Evolutionary conservation across 1,140 invertebrate species (phyloP), one percentile per base, ranked within the genome.

Genomic region (Drosophila paulistorum): DNA sequence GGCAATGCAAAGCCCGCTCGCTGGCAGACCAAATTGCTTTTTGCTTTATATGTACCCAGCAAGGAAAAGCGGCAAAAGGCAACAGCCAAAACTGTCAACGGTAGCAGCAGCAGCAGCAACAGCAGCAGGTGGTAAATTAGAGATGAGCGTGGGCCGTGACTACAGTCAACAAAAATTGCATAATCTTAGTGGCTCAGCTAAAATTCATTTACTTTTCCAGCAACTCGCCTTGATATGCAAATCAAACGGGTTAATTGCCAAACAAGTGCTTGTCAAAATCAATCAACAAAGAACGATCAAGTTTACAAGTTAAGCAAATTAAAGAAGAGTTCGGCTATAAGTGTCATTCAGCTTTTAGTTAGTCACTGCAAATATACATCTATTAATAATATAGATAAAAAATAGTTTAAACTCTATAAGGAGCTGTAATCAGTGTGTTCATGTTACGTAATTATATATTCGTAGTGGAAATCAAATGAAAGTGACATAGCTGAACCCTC

Each of bases 11-110:
- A 72, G 74, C 64, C 54, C 66, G 65, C 64, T 74, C 14, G 63
- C 72, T 77, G 72, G 65, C 73, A 64, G 54, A 58, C 80, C 74
- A 87, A 87, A 87, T 90, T 87, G 80, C 80, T 90, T 87, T 81
- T 87, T 79, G 77, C 76, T 71, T 42, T 78, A 68, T 48, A 55
- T 58, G 51, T 70, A 68, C 58, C 59, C 58, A 68, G 26, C 66
- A 77, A 63, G 58, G 17, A 26, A 67, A 77, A 63, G 58, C 30
- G 23, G 59, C 63, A 55, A 59, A 77, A 65, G 17, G 63, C 55
- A 63, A 66, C 51, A 23, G 35, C 45, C 7, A 58, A 20, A 60
- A 30, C 61, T 62, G 73, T 65, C 66, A 72, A 77, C 39, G 61
- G 35, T 26, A 14, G 65, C 55, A 71, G 55, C 48, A 42, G 26